A percentile compares a stretch with the other conserved stretches of the same genome.
These are phyloP conservation scores for Trachelus iudaicus DNA, from an alignment of 2,888 invertebrate species.

Conservation along the genomic window DNA sequence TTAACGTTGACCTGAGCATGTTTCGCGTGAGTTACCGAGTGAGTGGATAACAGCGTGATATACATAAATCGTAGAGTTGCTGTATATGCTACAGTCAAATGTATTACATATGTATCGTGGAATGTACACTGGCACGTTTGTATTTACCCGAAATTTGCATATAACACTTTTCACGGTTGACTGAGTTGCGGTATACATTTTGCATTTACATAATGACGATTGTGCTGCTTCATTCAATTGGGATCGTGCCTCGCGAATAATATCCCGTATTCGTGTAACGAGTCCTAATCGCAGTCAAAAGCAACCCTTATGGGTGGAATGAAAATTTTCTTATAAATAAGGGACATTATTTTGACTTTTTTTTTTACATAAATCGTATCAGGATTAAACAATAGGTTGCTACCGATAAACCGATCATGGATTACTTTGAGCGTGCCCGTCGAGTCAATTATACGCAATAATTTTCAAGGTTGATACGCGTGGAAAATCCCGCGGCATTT, in stretches of 20 bases:
- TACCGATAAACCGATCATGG: not conserved
- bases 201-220: slow-evolving; percentile 30
- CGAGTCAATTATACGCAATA: not conserved
- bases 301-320: not conserved
- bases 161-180: slow-evolving; percentile 27
- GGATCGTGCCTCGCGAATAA: not conserved
- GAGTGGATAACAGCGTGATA: not conserved
- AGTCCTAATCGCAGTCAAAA: not conserved
- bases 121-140: not conserved
- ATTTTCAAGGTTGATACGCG: not conserved
- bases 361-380: too few species aligned
- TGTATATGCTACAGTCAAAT: not conserved
- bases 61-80: not conserved
- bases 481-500: not conserved
- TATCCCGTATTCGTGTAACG: not conserved
- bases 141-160: slow-evolving; percentile 26
- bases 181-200: slow-evolving; percentile 10
- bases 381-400: not conserved
- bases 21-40: not conserved
- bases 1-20: not conserved
- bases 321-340: not conserved
- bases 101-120: not conserved
- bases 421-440: not conserved
- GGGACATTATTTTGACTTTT: not conserved
- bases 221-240: slow-evolving; percentile 14